Conservation (phyloP, 1,140 invertebrate species). For the Agrypnia vestita region DNA sequence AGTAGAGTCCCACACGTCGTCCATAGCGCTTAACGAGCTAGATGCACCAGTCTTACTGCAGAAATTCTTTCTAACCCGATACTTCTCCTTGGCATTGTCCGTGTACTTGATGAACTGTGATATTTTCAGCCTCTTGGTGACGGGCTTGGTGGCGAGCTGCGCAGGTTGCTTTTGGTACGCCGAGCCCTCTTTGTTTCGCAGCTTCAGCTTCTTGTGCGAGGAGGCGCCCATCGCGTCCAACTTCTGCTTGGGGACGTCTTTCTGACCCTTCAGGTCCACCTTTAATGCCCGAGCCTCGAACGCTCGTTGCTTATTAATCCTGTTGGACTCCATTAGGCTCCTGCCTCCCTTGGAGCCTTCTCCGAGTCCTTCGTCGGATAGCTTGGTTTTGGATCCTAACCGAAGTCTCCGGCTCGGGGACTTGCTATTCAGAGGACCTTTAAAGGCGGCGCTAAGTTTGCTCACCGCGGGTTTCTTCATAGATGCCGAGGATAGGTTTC, state of each 20-base stretch:
- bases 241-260: slow-evolving; percentile 27
- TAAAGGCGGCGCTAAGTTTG: slow-evolving; percentile 33
- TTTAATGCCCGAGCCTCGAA: slow-evolving; percentile 43
- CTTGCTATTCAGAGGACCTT: slow-evolving; percentile 33
- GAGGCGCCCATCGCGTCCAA: background rate
- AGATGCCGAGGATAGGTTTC: slow-evolving; percentile 55
- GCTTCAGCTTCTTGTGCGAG: slow-evolving; percentile 35
- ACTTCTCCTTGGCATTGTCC: slow-evolving; percentile 57
- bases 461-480: slow-evolving; percentile 52
- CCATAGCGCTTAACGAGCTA: slow-evolving; percentile 25
- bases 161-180: slow-evolving; percentile 56
- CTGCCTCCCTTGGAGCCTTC: slow-evolving; percentile 26
- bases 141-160: slow-evolving; percentile 46
- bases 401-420: slow-evolving; percentile 48
- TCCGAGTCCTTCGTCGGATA: slow-evolving; percentile 40
- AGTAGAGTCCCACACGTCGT: slow-evolving; percentile 24
- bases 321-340: slow-evolving; percentile 53
- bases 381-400: slow-evolving; percentile 48
- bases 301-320: slow-evolving; percentile 42
- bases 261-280: slow-evolving; percentile 23
- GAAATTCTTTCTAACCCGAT: slow-evolving; percentile 45
- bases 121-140: slow-evolving; percentile 52
- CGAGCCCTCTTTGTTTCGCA: slow-evolving; percentile 41
- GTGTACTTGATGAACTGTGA: slow-evolving; percentile 57
- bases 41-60: slow-evolving; percentile 6